Evolutionary conservation across 2,113 vertebrate species (phyloP).

Genomic region (Poecilia latipinna): DNA sequence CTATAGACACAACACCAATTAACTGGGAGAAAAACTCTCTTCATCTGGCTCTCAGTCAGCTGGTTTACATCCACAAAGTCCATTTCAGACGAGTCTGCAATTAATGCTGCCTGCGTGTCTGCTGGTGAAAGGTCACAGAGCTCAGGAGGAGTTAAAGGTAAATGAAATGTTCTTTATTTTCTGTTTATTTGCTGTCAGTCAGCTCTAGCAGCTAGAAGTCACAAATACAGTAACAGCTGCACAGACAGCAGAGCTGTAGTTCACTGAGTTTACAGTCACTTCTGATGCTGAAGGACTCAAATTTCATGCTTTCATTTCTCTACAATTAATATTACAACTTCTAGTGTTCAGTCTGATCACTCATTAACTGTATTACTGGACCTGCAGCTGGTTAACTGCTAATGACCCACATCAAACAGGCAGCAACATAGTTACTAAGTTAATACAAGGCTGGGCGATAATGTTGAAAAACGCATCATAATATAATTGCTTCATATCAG

Average conservation of each 20-base stretch:
- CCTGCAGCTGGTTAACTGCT: background rate
- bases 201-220: background rate
- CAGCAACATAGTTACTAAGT: no score
- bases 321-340: background rate
- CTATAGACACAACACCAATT: conserved; percentile 48
- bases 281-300: background rate
- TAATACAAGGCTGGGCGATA: background rate
- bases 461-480: no score
- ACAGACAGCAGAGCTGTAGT: background rate
- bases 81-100: conserved; percentile 24
- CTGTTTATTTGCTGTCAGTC: background rate
- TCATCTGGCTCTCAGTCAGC: conserved; percentile 26
- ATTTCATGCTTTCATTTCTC: background rate
- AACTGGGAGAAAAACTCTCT: conserved; percentile 23
- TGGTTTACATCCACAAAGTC: conserved; percentile 29
- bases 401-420: no score
- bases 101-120: conserved; percentile 8
- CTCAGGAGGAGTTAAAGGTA: conserved; percentile 3
- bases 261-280: background rate
- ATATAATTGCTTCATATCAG: no score
- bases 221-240: no score
- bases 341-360: background rate
- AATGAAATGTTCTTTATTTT: background rate
- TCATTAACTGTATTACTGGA: background rate
- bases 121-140: conserved; percentile 21